Base-by-base conservation (phyloP, 2,797 vertebrate genomes). In the Syngnathus acus region DNA sequence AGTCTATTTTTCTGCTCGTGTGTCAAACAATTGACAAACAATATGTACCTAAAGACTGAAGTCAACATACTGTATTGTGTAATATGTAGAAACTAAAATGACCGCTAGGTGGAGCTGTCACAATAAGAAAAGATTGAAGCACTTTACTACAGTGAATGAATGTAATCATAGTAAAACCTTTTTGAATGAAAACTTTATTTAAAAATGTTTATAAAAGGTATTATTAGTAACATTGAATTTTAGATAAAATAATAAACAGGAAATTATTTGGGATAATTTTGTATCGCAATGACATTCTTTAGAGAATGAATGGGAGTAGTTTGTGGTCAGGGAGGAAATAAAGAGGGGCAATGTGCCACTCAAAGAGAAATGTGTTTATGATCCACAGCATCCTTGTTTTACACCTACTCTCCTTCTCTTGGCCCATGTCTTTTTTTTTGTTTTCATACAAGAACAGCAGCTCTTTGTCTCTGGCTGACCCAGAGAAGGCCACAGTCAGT, bases 381-480 rank as follows among this genome's bases (percentile, higher is more conserved):
- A 23, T 43, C 58, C 3, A n/a, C 9, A 61, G 19, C 19, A 54
- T 17, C 48, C 14, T 57, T 57, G 26, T 37, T 83, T 64, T 60
- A 81, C 69, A 77, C 69, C 71, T 78, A 67, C 45, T 69, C 57
- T 57, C 68, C 39, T 61, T 69, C 57, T 57, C 68, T 17, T 61
- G 19, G 9, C 16, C 59, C 39, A 11, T 13, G n/a, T 43, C 6
- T 68, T 55, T 48, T 43, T 74, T 71, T 71, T 69, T 67, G 65
- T 85, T 86, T 82, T 82, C 84, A 86, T 77, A 72, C 65, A 73
- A 61, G 73, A 75, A 90, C 77, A 82, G 78, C 82, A 69, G 76
- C 75, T 82, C 87, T 87, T 89, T 90, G 87, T 89, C 70, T 76
- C 64, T 59, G 26, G 38, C 62, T 78, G 77, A 68, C 78, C 80